phyloP scores from a whole-genome alignment of 2,113 vertebrate species.

The Lampris megalopsis region DNA sequence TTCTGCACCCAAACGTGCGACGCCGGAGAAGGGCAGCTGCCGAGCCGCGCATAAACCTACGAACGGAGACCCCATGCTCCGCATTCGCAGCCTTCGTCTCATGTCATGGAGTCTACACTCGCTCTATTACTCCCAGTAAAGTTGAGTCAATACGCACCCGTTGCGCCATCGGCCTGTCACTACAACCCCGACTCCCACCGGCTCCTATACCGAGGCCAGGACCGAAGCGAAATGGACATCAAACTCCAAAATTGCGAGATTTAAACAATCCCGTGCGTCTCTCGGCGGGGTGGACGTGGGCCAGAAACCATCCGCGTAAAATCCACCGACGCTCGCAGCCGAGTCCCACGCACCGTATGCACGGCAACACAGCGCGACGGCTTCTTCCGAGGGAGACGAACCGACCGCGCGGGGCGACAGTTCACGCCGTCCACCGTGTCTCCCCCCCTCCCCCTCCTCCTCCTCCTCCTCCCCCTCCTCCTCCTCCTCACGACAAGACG shows the following conservation, averaged over 20 bases:
- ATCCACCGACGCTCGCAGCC: slow-evolving; percentile 11
- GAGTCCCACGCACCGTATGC: too few species aligned
- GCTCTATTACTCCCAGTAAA: slow-evolving; percentile 34
- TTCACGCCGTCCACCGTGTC: slow-evolving; percentile 60
- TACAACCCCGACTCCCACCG: slow-evolving; percentile 85
- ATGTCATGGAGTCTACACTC: too few species aligned
- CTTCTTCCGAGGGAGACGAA: slow-evolving; percentile 64
- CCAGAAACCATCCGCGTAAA: slow-evolving; percentile 47
- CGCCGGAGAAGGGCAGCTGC: too few species aligned
- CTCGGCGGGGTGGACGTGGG: slow-evolving; percentile 60
- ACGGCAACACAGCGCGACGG: slow-evolving; percentile 57
- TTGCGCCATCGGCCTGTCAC: slow-evolving; percentile 93
- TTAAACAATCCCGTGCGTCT: slow-evolving; percentile 83
- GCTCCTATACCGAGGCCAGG: slow-evolving; percentile 73
- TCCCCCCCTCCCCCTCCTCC: slow-evolving; percentile 64
- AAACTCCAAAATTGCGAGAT: slow-evolving; percentile 77
- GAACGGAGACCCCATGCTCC: too few species aligned
- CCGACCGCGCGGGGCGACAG: slow-evolving; percentile 64
- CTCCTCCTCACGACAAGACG: neutral
- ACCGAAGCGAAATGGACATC: slow-evolving; percentile 84
- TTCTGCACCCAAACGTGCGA: too few species aligned
- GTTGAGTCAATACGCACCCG: slow-evolving; percentile 90
- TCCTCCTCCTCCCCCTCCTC: slow-evolving; percentile 80
- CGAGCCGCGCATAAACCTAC: too few species aligned
- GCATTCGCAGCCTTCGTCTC: too few species aligned